Evolutionary conservation across 2,113 vertebrate species (phyloP).

Genomic region (Barnardius zonarius): DNA sequence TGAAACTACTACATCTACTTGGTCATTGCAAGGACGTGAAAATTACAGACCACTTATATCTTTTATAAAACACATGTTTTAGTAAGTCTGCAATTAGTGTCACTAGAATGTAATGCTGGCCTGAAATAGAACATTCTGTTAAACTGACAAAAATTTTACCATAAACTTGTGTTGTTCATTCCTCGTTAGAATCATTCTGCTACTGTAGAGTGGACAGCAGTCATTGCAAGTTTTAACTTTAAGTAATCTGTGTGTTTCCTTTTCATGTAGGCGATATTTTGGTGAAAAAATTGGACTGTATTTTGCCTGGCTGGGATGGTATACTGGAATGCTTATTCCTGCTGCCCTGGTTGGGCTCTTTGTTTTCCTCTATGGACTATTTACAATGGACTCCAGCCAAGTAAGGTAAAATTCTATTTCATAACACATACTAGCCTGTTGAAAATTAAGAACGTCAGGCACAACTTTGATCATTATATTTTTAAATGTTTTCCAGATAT

Average conservation of each 20-base stretch:
- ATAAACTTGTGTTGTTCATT: not conserved
- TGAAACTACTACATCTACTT: not conserved
- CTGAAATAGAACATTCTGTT: not conserved
- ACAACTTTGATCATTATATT: not conserved
- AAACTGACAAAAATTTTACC: not conserved
- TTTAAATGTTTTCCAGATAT: not conserved
- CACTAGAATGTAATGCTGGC: not conserved
- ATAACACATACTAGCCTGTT: not conserved
- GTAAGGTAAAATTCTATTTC: constrained; percentile 82
- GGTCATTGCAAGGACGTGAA: not conserved
- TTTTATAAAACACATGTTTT: not conserved
- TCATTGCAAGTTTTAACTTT: not conserved
- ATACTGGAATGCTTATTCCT: constrained; percentile 97
- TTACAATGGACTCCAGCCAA: constrained; percentile 98
- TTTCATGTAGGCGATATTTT: constrained; percentile 87
- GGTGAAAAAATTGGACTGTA: constrained; percentile 98
- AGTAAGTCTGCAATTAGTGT: not conserved
- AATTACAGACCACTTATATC: not conserved
- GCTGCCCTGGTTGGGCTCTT: constrained; percentile 94
- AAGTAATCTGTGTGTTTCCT: not conserved
- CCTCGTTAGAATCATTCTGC: not conserved
- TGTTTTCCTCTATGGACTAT: constrained; percentile 97
- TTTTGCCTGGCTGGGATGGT: constrained; percentile 98
- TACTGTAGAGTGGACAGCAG: not conserved
- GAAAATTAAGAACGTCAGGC: not conserved